A percentile compares a stretch with the other conserved stretches of the same genome.
phyloP scores from a whole-genome alignment of 2,113 vertebrate genomes.

The Propithecus coquereli region DNA sequence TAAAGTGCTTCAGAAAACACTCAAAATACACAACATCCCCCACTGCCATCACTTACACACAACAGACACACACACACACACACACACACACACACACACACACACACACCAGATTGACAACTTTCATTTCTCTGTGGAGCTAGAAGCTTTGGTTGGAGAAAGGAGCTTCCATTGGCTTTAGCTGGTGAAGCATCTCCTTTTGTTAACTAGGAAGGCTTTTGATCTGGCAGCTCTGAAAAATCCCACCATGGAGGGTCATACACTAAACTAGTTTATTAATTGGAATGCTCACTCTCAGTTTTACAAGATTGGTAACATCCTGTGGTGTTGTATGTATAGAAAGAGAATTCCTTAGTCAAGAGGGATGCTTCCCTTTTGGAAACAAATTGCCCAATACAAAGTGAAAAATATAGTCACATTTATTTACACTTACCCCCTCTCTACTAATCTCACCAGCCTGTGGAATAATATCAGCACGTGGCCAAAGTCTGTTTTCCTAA shows the following conservation, averaged over 20 bases:
- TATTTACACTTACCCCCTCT: slow-evolving; percentile 30
- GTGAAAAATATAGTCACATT: slow-evolving; percentile 31
- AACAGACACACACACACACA: background rate
- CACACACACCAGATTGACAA: background rate
- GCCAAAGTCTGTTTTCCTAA: background rate
- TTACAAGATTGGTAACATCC: background rate
- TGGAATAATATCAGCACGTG: background rate
- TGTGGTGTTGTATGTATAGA: background rate
- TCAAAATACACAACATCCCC: background rate
- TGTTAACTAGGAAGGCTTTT: slow-evolving; percentile 53
- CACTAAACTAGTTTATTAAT: slow-evolving; percentile 47
- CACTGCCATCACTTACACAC: too few relatives aligned
- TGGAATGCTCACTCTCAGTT: slow-evolving; percentile 35
- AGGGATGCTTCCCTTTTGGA: background rate
- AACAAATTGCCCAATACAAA: background rate
- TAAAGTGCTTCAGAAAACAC: background rate
- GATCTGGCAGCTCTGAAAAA: slow-evolving; percentile 55
- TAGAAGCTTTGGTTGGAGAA: background rate
- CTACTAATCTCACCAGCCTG: background rate
- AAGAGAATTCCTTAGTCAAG: background rate
- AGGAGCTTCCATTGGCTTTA: slow-evolving; percentile 43
- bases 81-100: background rate
- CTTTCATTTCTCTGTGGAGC: background rate
- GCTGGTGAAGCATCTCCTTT: slow-evolving; percentile 46
- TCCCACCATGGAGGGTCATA: slow-evolving; percentile 26